Conservation (phyloP, 2,888 invertebrate genomes). For the Andrena bucephala region DNA sequence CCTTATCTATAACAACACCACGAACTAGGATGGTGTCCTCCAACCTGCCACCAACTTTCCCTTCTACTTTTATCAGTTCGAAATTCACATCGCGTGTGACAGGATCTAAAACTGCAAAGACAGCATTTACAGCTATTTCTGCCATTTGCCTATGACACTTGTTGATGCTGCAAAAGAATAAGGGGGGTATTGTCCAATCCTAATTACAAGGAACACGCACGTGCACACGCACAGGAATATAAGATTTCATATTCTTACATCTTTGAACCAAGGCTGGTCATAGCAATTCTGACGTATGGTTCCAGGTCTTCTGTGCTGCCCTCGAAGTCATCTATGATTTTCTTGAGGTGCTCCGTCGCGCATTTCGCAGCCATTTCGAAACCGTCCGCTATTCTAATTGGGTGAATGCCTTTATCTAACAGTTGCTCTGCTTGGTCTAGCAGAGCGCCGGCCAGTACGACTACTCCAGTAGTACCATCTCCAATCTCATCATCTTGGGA, state of each 20-base stretch:
- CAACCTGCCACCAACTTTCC: constrained; percentile 98
- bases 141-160: constrained; percentile 99
- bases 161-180: constrained; percentile 89
- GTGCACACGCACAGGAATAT: not conserved
- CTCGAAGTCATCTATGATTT: constrained; percentile 95
- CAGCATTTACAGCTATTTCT: constrained; percentile 98
- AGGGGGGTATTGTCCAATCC: constrained; percentile 37
- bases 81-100: constrained; percentile 98
- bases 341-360: constrained; percentile 94
- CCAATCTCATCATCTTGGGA: constrained; percentile 99
- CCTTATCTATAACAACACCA: constrained; percentile 99
- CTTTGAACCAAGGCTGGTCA: constrained; percentile 99
- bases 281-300: constrained; percentile 96
- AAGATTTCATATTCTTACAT: constrained; percentile 87
- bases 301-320: constrained; percentile 94
- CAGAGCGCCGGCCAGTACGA: constrained; percentile 94
- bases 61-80: constrained; percentile 99
- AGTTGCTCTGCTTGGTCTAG: constrained; percentile 97
- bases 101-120: constrained; percentile 97
- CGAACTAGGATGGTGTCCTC: constrained; percentile 98
- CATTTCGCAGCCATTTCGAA: constrained; percentile 98
- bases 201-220: not conserved
- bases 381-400: constrained; percentile 99
- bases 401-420: constrained; percentile 98
- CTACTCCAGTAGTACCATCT: constrained; percentile 99